phyloP scores from a whole-genome alignment of 2,888 invertebrate species.

The Campopleginae sp. region DNA sequence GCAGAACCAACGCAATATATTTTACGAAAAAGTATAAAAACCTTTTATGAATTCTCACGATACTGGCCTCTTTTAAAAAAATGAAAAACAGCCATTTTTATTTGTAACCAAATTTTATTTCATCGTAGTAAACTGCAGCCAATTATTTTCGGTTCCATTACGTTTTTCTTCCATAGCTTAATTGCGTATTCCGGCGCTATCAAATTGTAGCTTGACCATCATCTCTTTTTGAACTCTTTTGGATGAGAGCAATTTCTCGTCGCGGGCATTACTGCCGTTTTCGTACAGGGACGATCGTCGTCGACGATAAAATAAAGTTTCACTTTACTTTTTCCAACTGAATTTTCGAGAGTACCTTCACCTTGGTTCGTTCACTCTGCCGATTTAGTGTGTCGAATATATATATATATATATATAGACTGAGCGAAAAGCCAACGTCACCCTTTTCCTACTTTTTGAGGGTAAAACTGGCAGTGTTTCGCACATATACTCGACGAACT shows the following conservation, averaged over 20 bases:
- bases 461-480: conserved; percentile 40
- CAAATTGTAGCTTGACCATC: not conserved
- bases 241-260: conserved; percentile 14
- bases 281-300: conserved; percentile 22
- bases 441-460: conserved; percentile 1
- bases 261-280: not conserved
- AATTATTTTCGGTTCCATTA: not conserved
- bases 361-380: conserved; percentile 32
- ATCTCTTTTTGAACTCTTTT: conserved; percentile 10
- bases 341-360: conserved; percentile 33
- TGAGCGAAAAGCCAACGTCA: conserved; percentile 8
- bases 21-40: not conserved
- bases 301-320: conserved; percentile 26
- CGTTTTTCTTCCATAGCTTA: not conserved
- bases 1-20: not conserved
- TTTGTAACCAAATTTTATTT: conserved; percentile 42
- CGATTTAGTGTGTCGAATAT: conserved; percentile 7
- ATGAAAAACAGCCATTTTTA: not conserved
- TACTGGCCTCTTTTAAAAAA: not conserved
- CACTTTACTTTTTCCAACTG: conserved; percentile 19
- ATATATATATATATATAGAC: conserved; percentile 19
- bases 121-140: not conserved
- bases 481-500: conserved; percentile 42
- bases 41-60: not conserved
- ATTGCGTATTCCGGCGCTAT: not conserved